These are phyloP conservation scores for Eutolmus rufibarbis DNA, from an alignment of 2,888 invertebrate species.

Conservation along the genomic window DNA sequence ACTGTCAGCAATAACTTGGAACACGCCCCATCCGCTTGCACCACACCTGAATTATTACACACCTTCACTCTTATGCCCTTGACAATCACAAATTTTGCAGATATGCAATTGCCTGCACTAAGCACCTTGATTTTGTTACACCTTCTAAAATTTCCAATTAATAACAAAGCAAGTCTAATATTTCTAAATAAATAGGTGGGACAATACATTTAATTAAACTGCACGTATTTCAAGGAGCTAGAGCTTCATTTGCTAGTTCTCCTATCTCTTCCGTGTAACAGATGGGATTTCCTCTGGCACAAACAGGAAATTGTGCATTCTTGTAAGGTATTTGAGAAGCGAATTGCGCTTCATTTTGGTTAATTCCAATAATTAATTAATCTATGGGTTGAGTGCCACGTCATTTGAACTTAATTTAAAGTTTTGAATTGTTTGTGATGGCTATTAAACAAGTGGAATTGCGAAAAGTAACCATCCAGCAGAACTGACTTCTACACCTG, in stretches of 20 bases:
- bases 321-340: not conserved
- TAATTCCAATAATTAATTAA: not conserved
- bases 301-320: not conserved
- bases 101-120: not conserved
- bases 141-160: not conserved
- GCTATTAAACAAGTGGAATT: not conserved
- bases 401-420: not conserved
- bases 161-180: not conserved
- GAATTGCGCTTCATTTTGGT: not conserved
- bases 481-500: not conserved
- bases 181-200: not conserved
- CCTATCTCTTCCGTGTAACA: not conserved
- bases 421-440: not conserved
- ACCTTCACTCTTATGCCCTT: not conserved
- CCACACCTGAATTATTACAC: not conserved
- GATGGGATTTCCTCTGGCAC: not conserved
- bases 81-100: not conserved
- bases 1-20: conserved; percentile 27
- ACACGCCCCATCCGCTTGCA: not conserved
- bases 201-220: not conserved
- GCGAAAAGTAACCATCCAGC: not conserved
- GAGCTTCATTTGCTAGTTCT: not conserved
- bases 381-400: not conserved
- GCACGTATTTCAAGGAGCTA: not conserved
- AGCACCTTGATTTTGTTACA: not conserved